Evolutionary conservation across 2,888 invertebrate species (phyloP).

Genomic region (Philonicus albiceps): DNA sequence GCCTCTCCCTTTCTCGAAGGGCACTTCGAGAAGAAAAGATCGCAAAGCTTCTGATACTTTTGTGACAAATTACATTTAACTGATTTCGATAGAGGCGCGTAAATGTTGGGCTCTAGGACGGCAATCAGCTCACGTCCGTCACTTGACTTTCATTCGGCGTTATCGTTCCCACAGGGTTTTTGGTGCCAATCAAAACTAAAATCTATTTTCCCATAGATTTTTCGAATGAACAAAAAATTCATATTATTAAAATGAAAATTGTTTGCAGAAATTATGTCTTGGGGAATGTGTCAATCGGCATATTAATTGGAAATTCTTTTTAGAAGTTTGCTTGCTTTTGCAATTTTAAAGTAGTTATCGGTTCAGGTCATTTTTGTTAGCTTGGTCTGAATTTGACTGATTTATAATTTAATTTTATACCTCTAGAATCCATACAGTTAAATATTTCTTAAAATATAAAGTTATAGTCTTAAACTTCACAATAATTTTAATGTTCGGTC

Average conservation of each 20-base stretch:
- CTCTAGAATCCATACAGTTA: too few species aligned
- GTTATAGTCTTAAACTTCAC: too few species aligned
- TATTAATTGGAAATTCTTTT: neutral
- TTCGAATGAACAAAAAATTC: neutral
- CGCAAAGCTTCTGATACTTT: slow-evolving; percentile 8
- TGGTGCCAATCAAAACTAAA: neutral
- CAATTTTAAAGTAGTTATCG: neutral
- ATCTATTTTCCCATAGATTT: neutral
- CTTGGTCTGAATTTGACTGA: too few species aligned
- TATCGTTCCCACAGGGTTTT: neutral
- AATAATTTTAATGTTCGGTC: too few species aligned
- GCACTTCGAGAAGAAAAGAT: neutral
- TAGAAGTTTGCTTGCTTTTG: neutral
- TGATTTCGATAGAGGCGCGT: slow-evolving; percentile 7
- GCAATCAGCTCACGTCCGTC: neutral
- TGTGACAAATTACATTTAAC: slow-evolving; percentile 18
- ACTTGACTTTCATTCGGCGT: neutral
- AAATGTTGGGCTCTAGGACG: neutral
- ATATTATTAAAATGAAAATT: neutral
- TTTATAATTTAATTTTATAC: too few species aligned
- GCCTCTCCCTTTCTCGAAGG: neutral
- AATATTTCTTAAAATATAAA: too few species aligned
- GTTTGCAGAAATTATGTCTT: neutral
- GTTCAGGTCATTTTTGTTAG: neutral
- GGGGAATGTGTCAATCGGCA: neutral